A percentile compares a stretch with the other conserved stretches of the same genome.
Evolutionary conservation across 2,113 vertebrate genomes (phyloP).

Genomic region (Psilopogon haemacephalus): DNA sequence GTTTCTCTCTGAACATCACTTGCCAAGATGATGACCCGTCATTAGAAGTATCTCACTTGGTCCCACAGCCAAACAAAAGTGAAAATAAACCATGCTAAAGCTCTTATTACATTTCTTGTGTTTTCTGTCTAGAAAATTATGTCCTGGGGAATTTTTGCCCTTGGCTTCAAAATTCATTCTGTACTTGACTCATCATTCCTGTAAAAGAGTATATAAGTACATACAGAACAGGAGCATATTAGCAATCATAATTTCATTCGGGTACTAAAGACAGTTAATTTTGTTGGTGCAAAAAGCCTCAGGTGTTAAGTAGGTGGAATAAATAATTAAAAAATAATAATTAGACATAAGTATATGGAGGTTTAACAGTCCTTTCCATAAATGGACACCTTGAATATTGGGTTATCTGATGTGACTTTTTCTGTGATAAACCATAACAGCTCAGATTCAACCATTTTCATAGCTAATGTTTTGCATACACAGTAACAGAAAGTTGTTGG

Average conservation of each 20-base stretch:
- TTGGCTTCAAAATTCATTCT: conserved; percentile 3
- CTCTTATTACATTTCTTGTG: neutral
- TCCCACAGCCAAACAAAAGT: conserved; percentile 42
- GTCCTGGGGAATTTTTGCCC: neutral
- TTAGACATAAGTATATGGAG: neutral
- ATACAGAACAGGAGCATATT: neutral
- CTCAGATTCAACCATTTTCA: conserved; percentile 29
- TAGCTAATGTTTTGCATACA: conserved; percentile 47
- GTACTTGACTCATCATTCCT: neutral
- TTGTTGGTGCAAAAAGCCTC: conserved; percentile 35
- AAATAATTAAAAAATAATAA: conserved; percentile 23
- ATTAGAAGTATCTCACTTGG: conserved; percentile 30
- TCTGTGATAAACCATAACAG: conserved; percentile 26
- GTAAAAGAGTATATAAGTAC: neutral
- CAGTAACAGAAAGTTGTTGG: conserved; percentile 33
- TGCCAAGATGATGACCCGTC: conserved; percentile 17
- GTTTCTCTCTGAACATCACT: conserved; percentile 35
- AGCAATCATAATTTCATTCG: conserved; percentile 28
- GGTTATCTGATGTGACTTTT: conserved; percentile 9
- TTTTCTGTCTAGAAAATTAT: neutral
- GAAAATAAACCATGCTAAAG: neutral
- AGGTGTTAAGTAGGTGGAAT: neutral
- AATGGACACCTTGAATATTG: neutral
- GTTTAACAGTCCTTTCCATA: neutral
- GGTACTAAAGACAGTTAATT: neutral